A percentile compares a stretch with the other conserved stretches of the same genome.
These are phyloP conservation scores for Sylvilagus bachmani DNA, from an alignment of 2,113 vertebrate species.

Conservation along the genomic window DNA sequence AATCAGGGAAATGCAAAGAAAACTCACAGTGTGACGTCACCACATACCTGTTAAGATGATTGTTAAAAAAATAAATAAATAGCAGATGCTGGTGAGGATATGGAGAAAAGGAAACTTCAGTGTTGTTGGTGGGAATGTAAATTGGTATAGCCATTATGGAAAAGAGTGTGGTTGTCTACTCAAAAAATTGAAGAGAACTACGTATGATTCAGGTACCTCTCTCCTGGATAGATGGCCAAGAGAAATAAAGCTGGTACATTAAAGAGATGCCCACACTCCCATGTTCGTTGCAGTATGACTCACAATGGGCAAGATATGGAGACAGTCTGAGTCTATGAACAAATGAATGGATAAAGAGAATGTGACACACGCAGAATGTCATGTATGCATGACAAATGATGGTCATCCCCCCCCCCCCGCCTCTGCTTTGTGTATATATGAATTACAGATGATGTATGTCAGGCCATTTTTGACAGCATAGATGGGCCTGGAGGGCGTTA, in stretches of 20 bases:
- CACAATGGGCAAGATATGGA: too few relatives aligned
- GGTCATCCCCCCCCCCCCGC: too few relatives aligned
- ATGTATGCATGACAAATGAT: too few relatives aligned
- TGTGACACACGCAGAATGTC: too few relatives aligned
- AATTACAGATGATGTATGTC: too few relatives aligned
- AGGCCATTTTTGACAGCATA: background rate
- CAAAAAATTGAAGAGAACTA: background rate
- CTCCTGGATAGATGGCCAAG: background rate
- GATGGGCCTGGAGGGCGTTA: too few relatives aligned
- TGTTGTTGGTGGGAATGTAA: background rate
- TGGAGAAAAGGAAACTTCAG: background rate
- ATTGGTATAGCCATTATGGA: background rate
- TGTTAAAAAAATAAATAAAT: background rate
- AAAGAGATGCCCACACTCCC: too few relatives aligned
- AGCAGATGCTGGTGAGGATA: background rate
- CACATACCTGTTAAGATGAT: background rate
- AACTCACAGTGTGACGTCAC: too few relatives aligned
- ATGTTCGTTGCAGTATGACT: too few relatives aligned
- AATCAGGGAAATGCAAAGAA: too few relatives aligned
- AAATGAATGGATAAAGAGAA: background rate
- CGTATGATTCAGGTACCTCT: background rate
- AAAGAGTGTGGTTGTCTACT: background rate
- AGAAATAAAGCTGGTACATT: background rate
- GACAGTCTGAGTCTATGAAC: background rate
- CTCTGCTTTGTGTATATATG: background rate